phyloP scores from a whole-genome alignment of 1,140 invertebrate genomes.

The Drosophila obscura region DNA sequence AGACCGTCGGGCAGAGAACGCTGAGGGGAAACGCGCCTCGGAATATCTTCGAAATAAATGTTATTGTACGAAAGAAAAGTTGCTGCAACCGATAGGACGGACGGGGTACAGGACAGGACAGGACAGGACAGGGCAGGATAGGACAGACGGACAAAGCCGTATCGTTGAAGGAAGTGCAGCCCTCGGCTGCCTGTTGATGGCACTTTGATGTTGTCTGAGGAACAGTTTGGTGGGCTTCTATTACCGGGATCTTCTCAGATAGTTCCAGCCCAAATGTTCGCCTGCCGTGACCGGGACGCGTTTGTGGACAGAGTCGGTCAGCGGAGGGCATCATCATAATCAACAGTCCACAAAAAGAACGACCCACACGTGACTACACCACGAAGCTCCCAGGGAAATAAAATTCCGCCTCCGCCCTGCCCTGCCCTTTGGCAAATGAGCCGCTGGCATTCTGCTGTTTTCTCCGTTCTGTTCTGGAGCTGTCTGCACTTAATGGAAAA shows the following conservation, averaged over 20 bases:
- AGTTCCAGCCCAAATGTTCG: constrained; percentile 7
- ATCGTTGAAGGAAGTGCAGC: constrained; percentile 39
- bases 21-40: constrained; percentile 11
- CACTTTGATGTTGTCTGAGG: constrained; percentile 57
- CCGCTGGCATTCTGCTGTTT: constrained; percentile 35
- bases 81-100: constrained; percentile 64
- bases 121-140: too few relatives aligned
- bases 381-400: constrained; percentile 59
- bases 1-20: background rate
- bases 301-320: constrained; percentile 15
- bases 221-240: constrained; percentile 34
- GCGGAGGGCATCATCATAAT: constrained; percentile 48
- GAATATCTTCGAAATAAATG: constrained; percentile 78
- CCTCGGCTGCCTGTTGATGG: constrained; percentile 62
- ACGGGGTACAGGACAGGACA: too few relatives aligned
- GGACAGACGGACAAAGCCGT: background rate
- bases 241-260: constrained; percentile 25
- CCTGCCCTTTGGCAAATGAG: constrained; percentile 35
- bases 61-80: constrained; percentile 76
- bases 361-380: constrained; percentile 51
- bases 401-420: constrained; percentile 22
- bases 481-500: constrained; percentile 82
- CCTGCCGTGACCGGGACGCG: constrained; percentile 41
- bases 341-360: constrained; percentile 47
- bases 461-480: constrained; percentile 33